Conservation (phyloP, 64 coral and sea anemone genomes). For the Montipora capricornis region DNA sequence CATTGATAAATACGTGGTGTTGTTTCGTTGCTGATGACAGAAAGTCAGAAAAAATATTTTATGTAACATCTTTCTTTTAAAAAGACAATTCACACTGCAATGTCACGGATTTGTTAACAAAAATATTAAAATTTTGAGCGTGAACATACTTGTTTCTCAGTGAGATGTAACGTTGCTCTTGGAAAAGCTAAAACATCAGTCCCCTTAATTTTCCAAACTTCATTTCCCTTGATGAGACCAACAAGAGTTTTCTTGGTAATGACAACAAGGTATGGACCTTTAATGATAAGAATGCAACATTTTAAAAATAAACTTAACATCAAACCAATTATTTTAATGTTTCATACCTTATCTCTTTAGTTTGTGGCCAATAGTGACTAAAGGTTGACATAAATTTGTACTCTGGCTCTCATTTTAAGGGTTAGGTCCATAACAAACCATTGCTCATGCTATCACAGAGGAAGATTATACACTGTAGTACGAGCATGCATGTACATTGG, state of each 20-base stretch:
- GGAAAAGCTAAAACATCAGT: constrained; percentile 96
- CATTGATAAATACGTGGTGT: constrained; percentile 93
- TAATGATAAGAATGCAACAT: not conserved
- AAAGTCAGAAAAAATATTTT: not conserved
- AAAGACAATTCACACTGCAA: no score
- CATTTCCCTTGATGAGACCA: constrained; percentile 83
- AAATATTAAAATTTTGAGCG: not conserved
- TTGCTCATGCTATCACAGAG: no score
- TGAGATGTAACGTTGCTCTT: constrained; percentile 89
- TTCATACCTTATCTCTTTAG: no score
- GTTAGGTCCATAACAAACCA: no score
- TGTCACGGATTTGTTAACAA: no score
- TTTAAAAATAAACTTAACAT: not conserved
- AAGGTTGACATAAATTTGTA: no score
- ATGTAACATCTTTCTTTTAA: no score
- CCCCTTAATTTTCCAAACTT: constrained; percentile 91
- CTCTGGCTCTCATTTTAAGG: no score
- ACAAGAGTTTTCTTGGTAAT: constrained; percentile 96
- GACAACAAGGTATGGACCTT: constrained; percentile 91
- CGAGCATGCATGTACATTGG: no score
- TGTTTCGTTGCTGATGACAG: constrained; percentile 77
- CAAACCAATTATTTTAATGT: no score
- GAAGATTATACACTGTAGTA: no score
- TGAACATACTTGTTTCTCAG: constrained; percentile 81
- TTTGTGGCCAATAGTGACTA: no score